A percentile compares a stretch with the other conserved stretches of the same genome.
Conservation (phyloP, 2,888 invertebrate species). For the Neuroscelio doddi region DNA sequence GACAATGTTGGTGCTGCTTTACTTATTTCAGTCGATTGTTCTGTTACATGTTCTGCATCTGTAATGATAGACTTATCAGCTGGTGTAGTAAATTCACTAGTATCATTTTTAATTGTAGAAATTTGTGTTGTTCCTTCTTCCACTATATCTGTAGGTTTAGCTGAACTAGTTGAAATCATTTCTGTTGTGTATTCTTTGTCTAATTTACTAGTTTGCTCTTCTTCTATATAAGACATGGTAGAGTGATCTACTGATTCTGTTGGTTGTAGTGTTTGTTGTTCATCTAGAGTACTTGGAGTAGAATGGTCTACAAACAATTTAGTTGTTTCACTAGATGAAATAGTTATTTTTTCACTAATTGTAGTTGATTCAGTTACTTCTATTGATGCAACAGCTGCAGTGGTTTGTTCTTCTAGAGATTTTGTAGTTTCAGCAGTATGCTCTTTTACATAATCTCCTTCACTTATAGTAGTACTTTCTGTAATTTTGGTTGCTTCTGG, state of each 20-base stretch:
- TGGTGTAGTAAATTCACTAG: constrained; percentile 41
- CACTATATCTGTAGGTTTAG: constrained; percentile 3
- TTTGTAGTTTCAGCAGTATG: constrained; percentile 34
- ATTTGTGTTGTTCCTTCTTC: constrained; percentile 36
- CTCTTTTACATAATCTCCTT: constrained; percentile 30
- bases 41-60: constrained; percentile 24
- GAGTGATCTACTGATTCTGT: constrained; percentile 24
- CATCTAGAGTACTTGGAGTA: constrained; percentile 16
- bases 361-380: constrained; percentile 18
- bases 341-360: constrained; percentile 21
- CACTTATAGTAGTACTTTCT: constrained; percentile 17
- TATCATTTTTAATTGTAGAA: constrained; percentile 16
- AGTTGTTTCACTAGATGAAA: constrained; percentile 15
- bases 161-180: not conserved
- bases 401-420: constrained; percentile 12
- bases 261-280: constrained; percentile 32
- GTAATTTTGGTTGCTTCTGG: constrained; percentile 19
- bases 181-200: constrained; percentile 36
- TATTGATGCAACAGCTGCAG: constrained; percentile 17
- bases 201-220: constrained; percentile 43
- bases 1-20: constrained; percentile 15
- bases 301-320: constrained; percentile 15
- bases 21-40: constrained; percentile 11
- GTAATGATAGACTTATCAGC: constrained; percentile 35
- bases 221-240: not conserved